Evolutionary conservation across 2,113 vertebrate species (phyloP), one percentile per base, ranked within the genome.

Genomic region (Nannospalax galili): DNA sequence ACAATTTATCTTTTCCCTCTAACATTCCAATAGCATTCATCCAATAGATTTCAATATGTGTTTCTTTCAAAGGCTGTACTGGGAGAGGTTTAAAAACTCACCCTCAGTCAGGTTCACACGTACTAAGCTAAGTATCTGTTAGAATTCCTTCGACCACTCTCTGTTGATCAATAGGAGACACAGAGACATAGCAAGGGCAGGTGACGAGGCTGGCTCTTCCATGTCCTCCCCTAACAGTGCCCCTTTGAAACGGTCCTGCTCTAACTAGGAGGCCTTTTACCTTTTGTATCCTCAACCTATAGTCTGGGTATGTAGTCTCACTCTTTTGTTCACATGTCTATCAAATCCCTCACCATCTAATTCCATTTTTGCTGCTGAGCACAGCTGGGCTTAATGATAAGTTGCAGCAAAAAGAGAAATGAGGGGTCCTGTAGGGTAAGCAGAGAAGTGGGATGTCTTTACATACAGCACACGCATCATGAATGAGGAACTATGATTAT

Each of bases 321-420:
- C 72, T 97, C 86, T 96, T 85, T 48, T 77, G 37, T 95, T 96
- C 82, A 96, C 88, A 24, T 78, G 94, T 92, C 95, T 97, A 85
- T 92, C 79, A 96, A 96, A 95, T 97, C 81, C 64, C 60, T 97
- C n/a, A 42, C 78, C 84, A 95, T 96, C 92, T 93, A 74, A 69
- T 95, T 96, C 93, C 96, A 92, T 97, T 89, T 98, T 97, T 64
- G 32, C 95, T 62, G 65, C 91, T 89, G 92, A 82, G 78, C 86
- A 89, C 88, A 97, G 86, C 69, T 94, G 88, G 96, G 72, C 32
- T 77, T 96, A 97, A 93, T 82, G 91, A 96, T 97, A 93, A 96
- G 92, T 96, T 84, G 37, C 56, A 94, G 95, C 24, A 90, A 93
- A 97, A 74, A 95, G 45, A 45, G 42, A 48, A 97, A 88, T 73